phyloP scores from a whole-genome alignment of 2,797 vertebrate species.

The Chromobotia macracanthus region DNA sequence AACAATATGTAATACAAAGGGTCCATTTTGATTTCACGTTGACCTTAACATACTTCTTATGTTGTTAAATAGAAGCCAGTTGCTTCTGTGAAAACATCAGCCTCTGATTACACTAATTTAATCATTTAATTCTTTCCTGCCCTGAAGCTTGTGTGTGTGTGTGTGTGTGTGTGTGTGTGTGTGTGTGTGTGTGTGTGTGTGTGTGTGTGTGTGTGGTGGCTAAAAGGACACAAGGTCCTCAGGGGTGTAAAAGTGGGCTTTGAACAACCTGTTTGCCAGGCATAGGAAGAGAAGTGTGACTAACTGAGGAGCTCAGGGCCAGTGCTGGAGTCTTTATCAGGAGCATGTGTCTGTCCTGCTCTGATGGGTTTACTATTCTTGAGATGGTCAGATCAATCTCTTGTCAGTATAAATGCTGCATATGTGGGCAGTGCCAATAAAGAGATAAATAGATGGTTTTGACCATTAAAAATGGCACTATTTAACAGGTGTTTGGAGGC shows the following conservation, averaged over 20 bases:
- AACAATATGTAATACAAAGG: neutral
- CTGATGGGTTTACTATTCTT: constrained; percentile 61
- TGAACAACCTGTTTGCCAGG: constrained; percentile 77
- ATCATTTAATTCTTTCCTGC: constrained; percentile 81
- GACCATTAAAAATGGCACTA: too few species aligned
- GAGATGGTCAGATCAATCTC: constrained; percentile 66
- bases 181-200: constrained; percentile 53
- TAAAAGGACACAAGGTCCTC: constrained; percentile 77
- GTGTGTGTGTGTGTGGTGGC: constrained; percentile 68
- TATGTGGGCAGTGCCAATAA: too few species aligned
- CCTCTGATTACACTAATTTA: constrained; percentile 81
- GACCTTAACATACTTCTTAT: constrained; percentile 10
- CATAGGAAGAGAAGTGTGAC: constrained; percentile 84
- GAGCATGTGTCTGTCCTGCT: constrained; percentile 90
- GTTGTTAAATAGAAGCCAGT: constrained; percentile 65
- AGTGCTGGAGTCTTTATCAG: constrained; percentile 86
- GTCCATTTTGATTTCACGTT: neutral
- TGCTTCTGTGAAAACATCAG: constrained; percentile 78
- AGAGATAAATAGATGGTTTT: too few species aligned
- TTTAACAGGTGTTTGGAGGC: too few species aligned
- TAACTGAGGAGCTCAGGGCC: constrained; percentile 78
- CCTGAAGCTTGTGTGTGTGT: constrained; percentile 58
- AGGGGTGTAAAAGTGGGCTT: constrained; percentile 72
- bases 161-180: constrained; percentile 61
- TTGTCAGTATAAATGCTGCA: neutral